A percentile compares a stretch with the other conserved stretches of the same genome.
Conservation (phyloP, 2,797 vertebrate genomes). For the Eutrigla gurnardus region DNA sequence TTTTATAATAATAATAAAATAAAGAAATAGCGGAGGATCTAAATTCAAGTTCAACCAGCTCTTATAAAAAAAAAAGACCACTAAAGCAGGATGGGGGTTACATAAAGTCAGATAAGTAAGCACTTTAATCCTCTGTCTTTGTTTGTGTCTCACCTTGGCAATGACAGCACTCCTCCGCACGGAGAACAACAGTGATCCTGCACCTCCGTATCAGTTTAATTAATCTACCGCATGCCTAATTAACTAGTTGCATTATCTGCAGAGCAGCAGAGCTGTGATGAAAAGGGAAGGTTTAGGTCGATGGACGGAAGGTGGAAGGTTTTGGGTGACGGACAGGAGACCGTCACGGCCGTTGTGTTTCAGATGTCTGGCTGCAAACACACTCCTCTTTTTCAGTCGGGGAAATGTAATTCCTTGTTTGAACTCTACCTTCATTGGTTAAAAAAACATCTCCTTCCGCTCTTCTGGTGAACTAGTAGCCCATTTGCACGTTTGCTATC, state of each 20-base stretch:
- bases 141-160: slow-evolving; percentile 75
- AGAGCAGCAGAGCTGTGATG: slow-evolving; percentile 40
- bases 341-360: slow-evolving; percentile 52
- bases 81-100: slow-evolving; percentile 22
- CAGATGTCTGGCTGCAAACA: slow-evolving; percentile 44
- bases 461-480: background rate
- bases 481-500: background rate
- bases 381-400: slow-evolving; percentile 9
- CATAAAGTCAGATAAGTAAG: slow-evolving; percentile 27
- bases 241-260: slow-evolving; percentile 75
- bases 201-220: slow-evolving; percentile 75
- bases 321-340: slow-evolving; percentile 58
- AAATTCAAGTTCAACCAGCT: slow-evolving; percentile 19
- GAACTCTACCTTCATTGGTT: too few relatives aligned
- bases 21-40: background rate
- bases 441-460: background rate
- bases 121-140: slow-evolving; percentile 52
- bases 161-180: slow-evolving; percentile 56
- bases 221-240: slow-evolving; percentile 82
- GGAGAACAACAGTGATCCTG: slow-evolving; percentile 45
- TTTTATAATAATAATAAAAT: background rate
- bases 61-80: slow-evolving; percentile 14
- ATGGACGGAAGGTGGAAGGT: slow-evolving; percentile 51
- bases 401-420: slow-evolving; percentile 34
- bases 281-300: slow-evolving; percentile 52